Evolutionary conservation across 2,113 vertebrate species (phyloP).

Genomic region (Neodontobutis hainanensis): DNA sequence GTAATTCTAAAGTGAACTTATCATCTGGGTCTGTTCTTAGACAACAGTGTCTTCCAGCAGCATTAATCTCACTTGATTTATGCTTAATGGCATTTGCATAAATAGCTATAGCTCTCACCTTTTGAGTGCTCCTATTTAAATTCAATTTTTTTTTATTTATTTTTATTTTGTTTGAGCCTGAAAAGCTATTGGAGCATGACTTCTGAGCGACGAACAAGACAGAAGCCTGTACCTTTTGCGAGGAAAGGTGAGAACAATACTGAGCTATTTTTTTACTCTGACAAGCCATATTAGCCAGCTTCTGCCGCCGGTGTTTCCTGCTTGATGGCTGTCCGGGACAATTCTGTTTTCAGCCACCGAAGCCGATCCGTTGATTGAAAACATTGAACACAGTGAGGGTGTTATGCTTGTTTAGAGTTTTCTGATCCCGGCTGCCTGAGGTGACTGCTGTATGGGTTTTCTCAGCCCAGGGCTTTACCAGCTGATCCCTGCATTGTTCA

Average conservation of each 20-base stretch:
- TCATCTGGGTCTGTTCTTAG: too few relatives aligned
- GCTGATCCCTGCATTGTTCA: constrained; percentile 61
- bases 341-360: constrained; percentile 69
- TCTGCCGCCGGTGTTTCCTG: constrained; percentile 50
- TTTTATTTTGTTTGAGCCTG: too few relatives aligned
- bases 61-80: constrained; percentile 20
- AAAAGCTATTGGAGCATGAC: constrained; percentile 69
- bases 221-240: constrained; percentile 51
- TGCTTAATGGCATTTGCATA: constrained; percentile 48
- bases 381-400: constrained; percentile 66
- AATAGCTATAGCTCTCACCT: constrained; percentile 32
- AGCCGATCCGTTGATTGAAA: constrained; percentile 71
- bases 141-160: too few relatives aligned
- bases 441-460: constrained; percentile 23
- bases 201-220: constrained; percentile 63
- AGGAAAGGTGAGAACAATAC: constrained; percentile 59
- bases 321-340: constrained; percentile 58
- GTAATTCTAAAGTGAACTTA: too few relatives aligned
- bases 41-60: too few relatives aligned
- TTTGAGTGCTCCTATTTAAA: constrained; percentile 45
- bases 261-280: constrained; percentile 66
- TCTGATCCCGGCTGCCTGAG: constrained; percentile 59
- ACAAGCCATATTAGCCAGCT: constrained; percentile 71
- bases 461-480: constrained; percentile 41
- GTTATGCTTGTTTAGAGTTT: constrained; percentile 65